Base-by-base conservation (phyloP, 2,888 invertebrate species). In the Lycophotia porphyrea region DNA sequence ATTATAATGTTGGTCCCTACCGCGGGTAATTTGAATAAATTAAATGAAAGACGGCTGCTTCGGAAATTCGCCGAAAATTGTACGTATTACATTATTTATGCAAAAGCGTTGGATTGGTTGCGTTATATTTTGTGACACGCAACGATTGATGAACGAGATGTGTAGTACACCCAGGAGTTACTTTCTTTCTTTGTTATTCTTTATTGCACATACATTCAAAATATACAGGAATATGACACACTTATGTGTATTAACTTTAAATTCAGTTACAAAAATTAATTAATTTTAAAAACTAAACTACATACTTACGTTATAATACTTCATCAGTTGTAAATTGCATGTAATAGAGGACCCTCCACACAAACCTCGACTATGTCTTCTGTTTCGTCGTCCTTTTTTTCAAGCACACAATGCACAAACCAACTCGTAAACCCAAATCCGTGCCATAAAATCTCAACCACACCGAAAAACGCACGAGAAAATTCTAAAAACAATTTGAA, bases 11-110 rank as follows among this genome's bases (percentile, higher is more conserved):
- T 74, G 82, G 76, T 69, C 82, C 76, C 82, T 86, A 88, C 88
- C 58, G 81, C 71, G 76, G 67, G 84, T 88, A 88, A 90, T 91
- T 91, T 91, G 90, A 90, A 91, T 91, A 91, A 84, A 90, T 91
- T 90, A 90, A 85, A 42, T 81, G 79, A 75, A 84, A 83, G 68
- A 71, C 85, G 85, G 84, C 84, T 82, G 83, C 88, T 89, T 89
- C 84, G 86, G 87, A 85, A 87, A 84, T 88, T 87, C 75, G 84
- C 79, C 84, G 82, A 82, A 90, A 88, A 91, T 89, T 90, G 87
- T 86, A 82, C 82, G 84, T 87, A 81, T 86, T 83, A 88, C 77
- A 84, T 87, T 87, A 90, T 90, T 89, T 88, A 88, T 87, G 86
- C 83, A 88, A 88, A 88, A 84, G 82, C 76, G 64, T 86, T 78